Evolutionary conservation across 2,113 vertebrate genomes (phyloP).

Genomic region (Morone saxatilis): DNA sequence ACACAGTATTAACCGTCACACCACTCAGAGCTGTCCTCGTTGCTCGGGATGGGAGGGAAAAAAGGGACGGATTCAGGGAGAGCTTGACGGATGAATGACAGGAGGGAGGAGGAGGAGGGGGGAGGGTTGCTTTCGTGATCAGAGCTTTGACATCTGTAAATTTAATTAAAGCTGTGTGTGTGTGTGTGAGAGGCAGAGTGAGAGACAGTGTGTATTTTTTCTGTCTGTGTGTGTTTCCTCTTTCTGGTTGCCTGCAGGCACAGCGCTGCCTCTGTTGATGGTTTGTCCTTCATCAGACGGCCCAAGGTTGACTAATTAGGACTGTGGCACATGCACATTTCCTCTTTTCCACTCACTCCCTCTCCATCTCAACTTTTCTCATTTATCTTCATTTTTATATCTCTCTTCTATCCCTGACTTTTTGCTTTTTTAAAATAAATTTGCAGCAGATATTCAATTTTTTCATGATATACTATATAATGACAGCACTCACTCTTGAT

Average conservation of each 20-base stretch:
- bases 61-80: conserved; percentile 5
- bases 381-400: conserved; percentile 29
- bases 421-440: conserved; percentile 9
- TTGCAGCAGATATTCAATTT: conserved; percentile 9
- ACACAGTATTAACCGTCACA: conserved; percentile 41
- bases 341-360: conserved; percentile 5
- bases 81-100: conserved; percentile 57
- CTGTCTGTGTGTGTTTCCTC: conserved; percentile 51
- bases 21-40: conserved; percentile 39
- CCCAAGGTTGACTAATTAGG: conserved; percentile 73
- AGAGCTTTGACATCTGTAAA: conserved; percentile 72
- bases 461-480: conserved; percentile 23
- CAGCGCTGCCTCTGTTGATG: conserved; percentile 60
- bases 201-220: conserved; percentile 14
- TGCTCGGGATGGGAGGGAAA: conserved; percentile 18
- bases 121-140: conserved; percentile 60
- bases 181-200: conserved; percentile 5
- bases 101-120: conserved; percentile 7
- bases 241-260: conserved; percentile 68
- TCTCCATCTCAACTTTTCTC: background rate
- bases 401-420: background rate
- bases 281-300: conserved; percentile 68
- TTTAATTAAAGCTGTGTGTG: conserved; percentile 68
- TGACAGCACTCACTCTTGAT: conserved; percentile 53
- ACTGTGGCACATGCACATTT: conserved; percentile 43